Evolutionary conservation across 2,888 invertebrate genomes (phyloP).

Genomic region (Perdita meconis): DNA sequence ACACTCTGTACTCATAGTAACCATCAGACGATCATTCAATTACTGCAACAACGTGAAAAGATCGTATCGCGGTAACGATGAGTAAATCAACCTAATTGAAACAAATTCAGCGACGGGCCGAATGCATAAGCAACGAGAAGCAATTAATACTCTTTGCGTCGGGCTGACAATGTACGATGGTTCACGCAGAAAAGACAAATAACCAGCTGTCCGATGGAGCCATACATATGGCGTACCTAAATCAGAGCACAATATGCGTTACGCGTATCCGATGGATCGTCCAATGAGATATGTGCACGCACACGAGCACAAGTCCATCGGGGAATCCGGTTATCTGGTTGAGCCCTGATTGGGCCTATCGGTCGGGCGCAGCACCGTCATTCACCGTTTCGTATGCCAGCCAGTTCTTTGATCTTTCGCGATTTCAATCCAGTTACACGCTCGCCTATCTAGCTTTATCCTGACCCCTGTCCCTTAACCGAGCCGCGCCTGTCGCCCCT

Average conservation of each 20-base stretch:
- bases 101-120: slow-evolving; percentile 39
- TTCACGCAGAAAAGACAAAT: slow-evolving; percentile 54
- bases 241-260: slow-evolving; percentile 67
- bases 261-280: slow-evolving; percentile 69
- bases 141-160: slow-evolving; percentile 57
- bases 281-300: slow-evolving; percentile 68
- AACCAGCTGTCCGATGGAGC: slow-evolving; percentile 61
- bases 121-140: slow-evolving; percentile 31
- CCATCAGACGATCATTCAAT: slow-evolving; percentile 10
- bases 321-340: slow-evolving; percentile 76
- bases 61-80: slow-evolving; percentile 13
- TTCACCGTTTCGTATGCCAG: slow-evolving; percentile 62
- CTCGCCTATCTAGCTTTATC: slow-evolving; percentile 45
- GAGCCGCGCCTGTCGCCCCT: slow-evolving; percentile 2
- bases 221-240: slow-evolving; percentile 60
- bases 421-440: slow-evolving; percentile 82
- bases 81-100: slow-evolving; percentile 54
- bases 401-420: slow-evolving; percentile 82
- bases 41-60: slow-evolving; percentile 17
- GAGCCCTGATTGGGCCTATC: slow-evolving; percentile 74
- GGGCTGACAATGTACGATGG: slow-evolving; percentile 34
- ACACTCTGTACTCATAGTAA: neutral
- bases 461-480: slow-evolving; percentile 30
- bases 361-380: slow-evolving; percentile 58
- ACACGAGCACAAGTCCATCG: slow-evolving; percentile 38